Conservation (phyloP, 1,140 invertebrate genomes). For the Caenorhabditis briggsae region DNA sequence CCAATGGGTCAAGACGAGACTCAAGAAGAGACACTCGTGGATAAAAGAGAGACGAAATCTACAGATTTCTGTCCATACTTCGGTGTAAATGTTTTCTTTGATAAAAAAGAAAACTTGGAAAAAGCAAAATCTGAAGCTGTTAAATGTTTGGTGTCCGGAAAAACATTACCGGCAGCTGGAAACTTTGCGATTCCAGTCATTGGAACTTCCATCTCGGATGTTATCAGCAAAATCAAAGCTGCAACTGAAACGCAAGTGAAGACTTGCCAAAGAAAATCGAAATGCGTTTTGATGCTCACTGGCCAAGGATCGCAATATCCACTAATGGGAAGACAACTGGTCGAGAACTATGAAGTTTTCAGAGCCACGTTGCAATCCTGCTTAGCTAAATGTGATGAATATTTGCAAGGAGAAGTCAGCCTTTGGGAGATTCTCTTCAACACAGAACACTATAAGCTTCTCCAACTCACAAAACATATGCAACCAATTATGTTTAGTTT, state of each 20-base stretch:
- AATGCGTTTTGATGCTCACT: slow-evolving; percentile 59
- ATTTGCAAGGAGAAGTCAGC: slow-evolving; percentile 42
- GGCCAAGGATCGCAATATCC: slow-evolving; percentile 67
- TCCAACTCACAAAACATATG: slow-evolving; percentile 61
- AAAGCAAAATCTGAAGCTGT: neutral
- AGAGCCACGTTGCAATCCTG: slow-evolving; percentile 37
- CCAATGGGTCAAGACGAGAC: neutral
- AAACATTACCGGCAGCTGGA: neutral
- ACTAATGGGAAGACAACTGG: slow-evolving; percentile 64
- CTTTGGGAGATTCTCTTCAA: slow-evolving; percentile 63
- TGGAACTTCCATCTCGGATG: neutral
- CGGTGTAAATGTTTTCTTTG: slow-evolving; percentile 12
- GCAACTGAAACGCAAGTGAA: slow-evolving; percentile 5
- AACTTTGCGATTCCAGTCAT: neutral
- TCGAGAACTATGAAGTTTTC: slow-evolving; percentile 57
- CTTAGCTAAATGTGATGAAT: slow-evolving; percentile 33
- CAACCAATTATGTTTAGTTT: slow-evolving; percentile 66
- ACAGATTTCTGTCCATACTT: slow-evolving; percentile 38
- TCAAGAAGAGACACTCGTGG: no score
- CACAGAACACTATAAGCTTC: slow-evolving; percentile 50
- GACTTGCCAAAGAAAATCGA: neutral
- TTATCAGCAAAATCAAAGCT: slow-evolving; percentile 27
- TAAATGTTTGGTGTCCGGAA: neutral
- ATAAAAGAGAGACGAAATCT: neutral
- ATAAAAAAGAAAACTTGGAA: slow-evolving; percentile 8